Conservation (phyloP, 2,113 vertebrate species). For the Syngnathus typhle region DNA sequence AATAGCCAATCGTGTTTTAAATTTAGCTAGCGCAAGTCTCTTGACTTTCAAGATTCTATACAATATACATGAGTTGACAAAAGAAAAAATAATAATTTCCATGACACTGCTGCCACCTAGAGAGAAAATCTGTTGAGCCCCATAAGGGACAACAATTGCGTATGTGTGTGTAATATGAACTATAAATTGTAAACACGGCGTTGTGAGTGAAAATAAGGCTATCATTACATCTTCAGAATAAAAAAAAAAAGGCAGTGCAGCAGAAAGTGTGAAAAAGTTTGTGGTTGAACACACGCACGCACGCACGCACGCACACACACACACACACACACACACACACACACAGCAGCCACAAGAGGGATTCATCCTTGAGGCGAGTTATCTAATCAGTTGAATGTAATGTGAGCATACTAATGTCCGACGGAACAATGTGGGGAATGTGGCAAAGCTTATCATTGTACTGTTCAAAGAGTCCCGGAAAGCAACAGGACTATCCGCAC, state of each 20-base stretch:
- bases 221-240: neutral
- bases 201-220: neutral
- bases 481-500: constrained; percentile 9
- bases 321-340: no score
- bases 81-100: neutral
- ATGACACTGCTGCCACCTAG: constrained; percentile 52
- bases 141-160: neutral
- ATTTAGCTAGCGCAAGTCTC: neutral
- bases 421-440: constrained; percentile 30
- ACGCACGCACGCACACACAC: no score
- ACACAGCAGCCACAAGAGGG: constrained; percentile 39
- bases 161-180: neutral
- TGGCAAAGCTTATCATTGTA: constrained; percentile 48
- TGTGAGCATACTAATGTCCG: constrained; percentile 63
- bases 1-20: neutral
- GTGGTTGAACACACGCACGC: constrained; percentile 4
- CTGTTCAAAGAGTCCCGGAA: constrained; percentile 48
- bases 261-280: neutral
- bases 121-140: constrained; percentile 19
- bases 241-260: neutral
- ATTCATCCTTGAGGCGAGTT: constrained; percentile 63
- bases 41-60: neutral
- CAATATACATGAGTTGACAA: neutral
- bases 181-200: neutral
- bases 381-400: constrained; percentile 67